These are phyloP conservation scores for Melanostoma scalare DNA, from an alignment of 2,888 invertebrate species.

Conservation along the genomic window DNA sequence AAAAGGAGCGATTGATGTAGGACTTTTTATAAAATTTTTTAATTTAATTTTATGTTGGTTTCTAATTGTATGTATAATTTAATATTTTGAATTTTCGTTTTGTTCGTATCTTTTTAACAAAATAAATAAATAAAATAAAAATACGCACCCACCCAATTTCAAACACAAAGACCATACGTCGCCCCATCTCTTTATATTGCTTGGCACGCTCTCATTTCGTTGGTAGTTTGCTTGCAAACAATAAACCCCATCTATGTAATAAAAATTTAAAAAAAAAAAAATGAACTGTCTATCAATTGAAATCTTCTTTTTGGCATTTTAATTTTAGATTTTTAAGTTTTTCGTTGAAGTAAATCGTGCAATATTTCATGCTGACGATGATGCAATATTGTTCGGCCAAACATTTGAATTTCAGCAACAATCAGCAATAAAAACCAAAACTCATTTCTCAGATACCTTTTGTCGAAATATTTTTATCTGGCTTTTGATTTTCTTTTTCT, in stretches of 20 bases:
- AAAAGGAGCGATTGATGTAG: too few species aligned
- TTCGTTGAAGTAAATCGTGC: conserved; percentile 53
- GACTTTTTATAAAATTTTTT: not conserved
- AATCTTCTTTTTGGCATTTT: conserved; percentile 18
- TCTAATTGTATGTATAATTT: conserved; percentile 24
- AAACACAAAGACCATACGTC: conserved; percentile 63
- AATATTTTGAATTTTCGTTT: conserved; percentile 9
- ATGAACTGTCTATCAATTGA: conserved; percentile 43
- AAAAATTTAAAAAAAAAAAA: conserved; percentile 17
- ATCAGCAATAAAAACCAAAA: conserved; percentile 36
- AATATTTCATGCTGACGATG: conserved; percentile 56
- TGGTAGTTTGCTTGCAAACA: conserved; percentile 65
- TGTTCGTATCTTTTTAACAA: conserved; percentile 4
- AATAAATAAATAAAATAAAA: conserved; percentile 3
- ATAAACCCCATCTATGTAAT: conserved; percentile 34
- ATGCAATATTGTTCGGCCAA: conserved; percentile 36
- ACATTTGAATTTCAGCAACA: conserved; percentile 37
- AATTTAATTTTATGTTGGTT: conserved; percentile 15
- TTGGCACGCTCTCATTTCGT: conserved; percentile 69
- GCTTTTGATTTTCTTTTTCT: conserved; percentile 68
- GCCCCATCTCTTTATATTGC: conserved; percentile 63
- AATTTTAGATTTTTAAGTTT: conserved; percentile 39
- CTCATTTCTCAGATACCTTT: conserved; percentile 49
- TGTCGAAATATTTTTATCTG: conserved; percentile 65
- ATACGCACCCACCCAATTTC: conserved; percentile 49